Percentiles rank a stretch among this genome's conserved stretches.
These are phyloP conservation scores for Oscheius onirici DNA, from an alignment of 2,888 invertebrate genomes.

Conservation along the genomic window DNA sequence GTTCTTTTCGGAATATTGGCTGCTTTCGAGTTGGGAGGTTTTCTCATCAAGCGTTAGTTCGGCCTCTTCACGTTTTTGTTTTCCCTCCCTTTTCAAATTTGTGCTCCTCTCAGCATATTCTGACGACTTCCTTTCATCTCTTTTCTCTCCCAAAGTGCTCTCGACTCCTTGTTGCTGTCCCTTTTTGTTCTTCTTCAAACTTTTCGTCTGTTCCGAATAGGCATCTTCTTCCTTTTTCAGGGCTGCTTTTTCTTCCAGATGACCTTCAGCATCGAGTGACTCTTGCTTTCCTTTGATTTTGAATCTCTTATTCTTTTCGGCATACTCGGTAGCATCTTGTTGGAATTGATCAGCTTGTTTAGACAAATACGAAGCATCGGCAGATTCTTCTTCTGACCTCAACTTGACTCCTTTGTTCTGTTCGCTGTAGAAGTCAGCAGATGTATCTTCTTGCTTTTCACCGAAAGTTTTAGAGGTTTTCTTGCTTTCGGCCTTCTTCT, in stretches of 20 bases:
- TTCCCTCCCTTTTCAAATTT: not conserved
- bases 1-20: conserved; percentile 3
- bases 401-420: conserved; percentile 8
- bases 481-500: conserved; percentile 6
- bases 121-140: not conserved
- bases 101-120: not conserved
- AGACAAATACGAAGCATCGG: not conserved
- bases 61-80: not conserved
- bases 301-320: not conserved
- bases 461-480: not conserved
- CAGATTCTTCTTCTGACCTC: not conserved
- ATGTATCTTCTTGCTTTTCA: conserved; percentile 1
- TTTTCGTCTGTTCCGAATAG: conserved; percentile 22
- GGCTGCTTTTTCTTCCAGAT: not conserved
- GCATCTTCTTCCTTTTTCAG: not conserved
- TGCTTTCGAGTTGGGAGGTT: not conserved
- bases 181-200: not conserved
- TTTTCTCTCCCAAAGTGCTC: not conserved
- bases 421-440: conserved; percentile 13
- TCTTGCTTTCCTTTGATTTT: not conserved
- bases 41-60: not conserved
- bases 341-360: not conserved
- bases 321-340: not conserved
- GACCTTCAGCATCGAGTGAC: not conserved
- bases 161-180: not conserved